Conservation (phyloP, 1,140 invertebrate genomes). For the Aphelenchoides avenae region DNA sequence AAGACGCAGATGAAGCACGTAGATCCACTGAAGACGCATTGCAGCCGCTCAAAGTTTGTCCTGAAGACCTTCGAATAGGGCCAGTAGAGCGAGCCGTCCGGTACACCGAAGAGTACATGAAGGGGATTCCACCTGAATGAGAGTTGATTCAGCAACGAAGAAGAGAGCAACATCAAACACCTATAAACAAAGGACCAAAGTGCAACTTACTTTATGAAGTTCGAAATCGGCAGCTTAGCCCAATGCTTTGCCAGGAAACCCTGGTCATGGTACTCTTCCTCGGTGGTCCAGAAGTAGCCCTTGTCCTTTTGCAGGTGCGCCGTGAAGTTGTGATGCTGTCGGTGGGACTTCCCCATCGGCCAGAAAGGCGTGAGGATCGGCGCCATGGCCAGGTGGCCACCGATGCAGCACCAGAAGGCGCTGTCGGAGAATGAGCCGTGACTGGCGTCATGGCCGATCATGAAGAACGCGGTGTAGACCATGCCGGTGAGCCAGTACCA, state of each 20-base stretch:
- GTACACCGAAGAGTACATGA: neutral
- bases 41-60: conserved; percentile 41
- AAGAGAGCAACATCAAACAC: no score
- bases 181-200: no score
- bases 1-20: conserved; percentile 24
- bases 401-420: conserved; percentile 39
- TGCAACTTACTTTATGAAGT: conserved; percentile 9
- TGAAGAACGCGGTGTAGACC: conserved; percentile 59
- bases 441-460: conserved; percentile 59
- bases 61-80: conserved; percentile 36
- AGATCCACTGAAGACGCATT: conserved; percentile 38
- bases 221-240: no score
- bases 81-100: conserved; percentile 49
- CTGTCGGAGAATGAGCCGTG: conserved; percentile 60
- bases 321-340: conserved; percentile 42
- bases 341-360: conserved; percentile 44
- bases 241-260: no score
- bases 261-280: conserved; percentile 27
- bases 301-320: conserved; percentile 38
- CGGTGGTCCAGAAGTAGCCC: conserved; percentile 41
- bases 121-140: conserved; percentile 41
- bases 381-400: conserved; percentile 39
- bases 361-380: conserved; percentile 22
- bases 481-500: conserved; percentile 59
- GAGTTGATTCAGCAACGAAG: no score